Conservation (phyloP, 2,113 vertebrate genomes). For the Cichladusa arquata region DNA sequence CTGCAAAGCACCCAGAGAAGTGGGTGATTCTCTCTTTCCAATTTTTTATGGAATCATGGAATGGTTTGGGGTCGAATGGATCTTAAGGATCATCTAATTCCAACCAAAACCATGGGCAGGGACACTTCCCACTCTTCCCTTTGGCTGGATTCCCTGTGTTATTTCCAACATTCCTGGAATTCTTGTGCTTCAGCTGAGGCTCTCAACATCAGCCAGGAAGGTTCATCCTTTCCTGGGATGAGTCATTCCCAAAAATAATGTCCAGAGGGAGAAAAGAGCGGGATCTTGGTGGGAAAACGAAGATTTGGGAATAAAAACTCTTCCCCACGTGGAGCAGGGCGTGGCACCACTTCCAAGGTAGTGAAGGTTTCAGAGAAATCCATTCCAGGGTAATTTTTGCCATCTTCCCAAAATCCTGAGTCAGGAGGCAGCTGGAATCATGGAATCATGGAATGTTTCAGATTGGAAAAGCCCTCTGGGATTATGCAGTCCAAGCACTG, state of each 20-base stretch:
- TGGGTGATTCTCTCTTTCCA: too few species aligned
- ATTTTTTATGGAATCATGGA: neutral
- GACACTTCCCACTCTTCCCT: neutral
- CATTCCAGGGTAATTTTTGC: neutral
- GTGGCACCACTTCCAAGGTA: neutral
- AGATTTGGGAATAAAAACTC: neutral
- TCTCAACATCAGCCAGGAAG: neutral
- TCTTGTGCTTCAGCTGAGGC: neutral
- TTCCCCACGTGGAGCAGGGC: fast-evolving
- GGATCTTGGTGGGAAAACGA: neutral
- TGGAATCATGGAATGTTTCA: neutral
- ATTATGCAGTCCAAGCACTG: neutral
- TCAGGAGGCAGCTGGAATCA: fast-evolving
- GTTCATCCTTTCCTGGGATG: neutral
- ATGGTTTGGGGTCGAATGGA: neutral
- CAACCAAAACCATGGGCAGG: neutral
- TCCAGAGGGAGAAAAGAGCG: neutral
- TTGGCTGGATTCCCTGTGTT: neutral
- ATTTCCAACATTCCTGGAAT: neutral
- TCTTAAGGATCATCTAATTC: neutral
- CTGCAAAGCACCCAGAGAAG: neutral
- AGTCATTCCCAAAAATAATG: neutral
- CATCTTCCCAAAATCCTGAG: neutral
- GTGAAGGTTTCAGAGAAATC: neutral
- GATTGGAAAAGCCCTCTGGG: neutral